Evolutionary conservation across 2,888 invertebrate species (phyloP).

Genomic region (Lasioglossum oenotherae): DNA sequence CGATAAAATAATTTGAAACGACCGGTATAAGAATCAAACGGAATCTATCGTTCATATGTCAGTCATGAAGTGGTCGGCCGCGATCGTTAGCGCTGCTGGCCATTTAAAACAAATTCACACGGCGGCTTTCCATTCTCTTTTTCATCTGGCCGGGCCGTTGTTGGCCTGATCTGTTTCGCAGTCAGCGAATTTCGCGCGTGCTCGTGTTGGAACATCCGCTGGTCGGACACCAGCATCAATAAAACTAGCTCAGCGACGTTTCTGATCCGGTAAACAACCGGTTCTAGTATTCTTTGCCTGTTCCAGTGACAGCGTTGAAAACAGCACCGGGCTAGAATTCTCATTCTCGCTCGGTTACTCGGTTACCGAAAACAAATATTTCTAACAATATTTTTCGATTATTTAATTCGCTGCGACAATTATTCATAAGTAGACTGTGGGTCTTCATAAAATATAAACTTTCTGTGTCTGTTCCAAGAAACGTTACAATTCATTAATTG

Average conservation of each 20-base stretch:
- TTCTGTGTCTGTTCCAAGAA: neutral
- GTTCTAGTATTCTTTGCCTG: constrained; percentile 45
- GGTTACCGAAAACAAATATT: neutral
- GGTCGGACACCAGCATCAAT: constrained; percentile 60
- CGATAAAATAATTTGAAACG: neutral
- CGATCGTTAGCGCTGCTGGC: constrained; percentile 44
- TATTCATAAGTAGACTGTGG: neutral
- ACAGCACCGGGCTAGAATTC: constrained; percentile 16
- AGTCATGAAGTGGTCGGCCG: constrained; percentile 30
- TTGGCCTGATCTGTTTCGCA: constrained; percentile 57
- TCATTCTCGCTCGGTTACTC: constrained; percentile 16
- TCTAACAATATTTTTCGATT: neutral
- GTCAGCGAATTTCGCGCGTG: constrained; percentile 53
- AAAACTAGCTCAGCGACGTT: constrained; percentile 68
- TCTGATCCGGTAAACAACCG: constrained; percentile 64
- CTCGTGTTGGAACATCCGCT: constrained; percentile 59
- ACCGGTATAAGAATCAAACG: constrained; percentile 11
- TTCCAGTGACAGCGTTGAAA: constrained; percentile 20
- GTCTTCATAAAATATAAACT: neutral
- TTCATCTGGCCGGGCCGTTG: constrained; percentile 40
- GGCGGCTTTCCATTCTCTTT: constrained; percentile 37
- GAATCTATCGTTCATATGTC: constrained; percentile 29
- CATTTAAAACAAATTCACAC: constrained; percentile 59
- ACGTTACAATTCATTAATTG: neutral
- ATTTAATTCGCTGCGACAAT: neutral